A percentile compares a stretch with the other conserved stretches of the same genome.
These are phyloP conservation scores for Helogale parvula DNA, from an alignment of 2,113 vertebrate genomes.

Conservation along the genomic window DNA sequence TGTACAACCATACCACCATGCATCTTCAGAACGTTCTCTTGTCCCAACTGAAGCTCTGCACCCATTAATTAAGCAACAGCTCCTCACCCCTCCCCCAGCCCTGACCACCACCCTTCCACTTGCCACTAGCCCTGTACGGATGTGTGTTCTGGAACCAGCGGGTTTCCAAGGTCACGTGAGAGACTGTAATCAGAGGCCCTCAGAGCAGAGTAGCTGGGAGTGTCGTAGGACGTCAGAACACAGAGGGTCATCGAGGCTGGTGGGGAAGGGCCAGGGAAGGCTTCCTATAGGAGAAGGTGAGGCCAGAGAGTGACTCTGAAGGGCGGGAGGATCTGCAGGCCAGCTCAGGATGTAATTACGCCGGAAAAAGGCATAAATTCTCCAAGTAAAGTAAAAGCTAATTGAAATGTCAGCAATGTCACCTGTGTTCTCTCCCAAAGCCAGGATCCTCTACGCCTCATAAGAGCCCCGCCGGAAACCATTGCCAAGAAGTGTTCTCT, in stretches of 20 bases:
- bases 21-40: background rate
- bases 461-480: background rate
- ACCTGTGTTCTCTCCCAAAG: background rate
- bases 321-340: background rate
- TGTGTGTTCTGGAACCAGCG: background rate
- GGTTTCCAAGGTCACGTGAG: background rate
- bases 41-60: background rate
- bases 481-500: background rate
- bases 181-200: background rate
- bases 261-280: background rate
- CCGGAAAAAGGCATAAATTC: background rate
- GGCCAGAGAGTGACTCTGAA: background rate
- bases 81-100: background rate
- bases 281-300: background rate
- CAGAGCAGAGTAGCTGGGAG: background rate
- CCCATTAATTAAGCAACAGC: background rate
- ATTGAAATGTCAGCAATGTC: slow-evolving; percentile 51
- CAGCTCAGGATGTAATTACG: background rate
- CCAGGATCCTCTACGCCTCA: background rate
- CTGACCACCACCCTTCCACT: background rate
- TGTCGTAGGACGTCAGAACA: background rate
- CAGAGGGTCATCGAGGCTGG: background rate
- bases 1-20: background rate
- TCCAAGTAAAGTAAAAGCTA: slow-evolving; percentile 14
- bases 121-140: rapidly evolving